These are phyloP conservation scores for Helicoverpa zea DNA, from an alignment of 1,140 invertebrate genomes.

Conservation along the genomic window DNA sequence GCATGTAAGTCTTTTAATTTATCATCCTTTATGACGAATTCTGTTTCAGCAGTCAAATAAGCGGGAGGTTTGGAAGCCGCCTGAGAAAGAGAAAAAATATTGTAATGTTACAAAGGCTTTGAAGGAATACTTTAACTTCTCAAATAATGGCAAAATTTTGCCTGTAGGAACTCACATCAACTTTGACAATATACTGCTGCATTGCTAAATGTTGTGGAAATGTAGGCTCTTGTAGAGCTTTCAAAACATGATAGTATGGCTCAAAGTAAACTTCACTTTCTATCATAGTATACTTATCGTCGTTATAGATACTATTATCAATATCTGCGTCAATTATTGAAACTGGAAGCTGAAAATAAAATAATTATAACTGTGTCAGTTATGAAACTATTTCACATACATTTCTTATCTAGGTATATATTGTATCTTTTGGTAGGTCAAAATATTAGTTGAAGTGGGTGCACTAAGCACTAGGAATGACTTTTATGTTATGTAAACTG, in stretches of 20 bases:
- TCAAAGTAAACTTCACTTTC: conserved; percentile 91
- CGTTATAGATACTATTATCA: conserved; percentile 74
- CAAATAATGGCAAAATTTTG: conserved; percentile 8
- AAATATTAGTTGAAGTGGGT: too few species aligned
- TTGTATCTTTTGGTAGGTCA: too few species aligned
- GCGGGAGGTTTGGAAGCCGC: conserved; percentile 81
- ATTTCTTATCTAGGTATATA: too few species aligned
- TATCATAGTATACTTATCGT: conserved; percentile 87
- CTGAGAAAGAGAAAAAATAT: conserved; percentile 75
- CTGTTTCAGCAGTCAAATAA: conserved; percentile 57
- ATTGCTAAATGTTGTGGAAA: conserved; percentile 88
- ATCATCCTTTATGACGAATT: conserved; percentile 8
- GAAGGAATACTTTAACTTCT: neutral
- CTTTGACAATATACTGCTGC: conserved; percentile 88
- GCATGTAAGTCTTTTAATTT: neutral
- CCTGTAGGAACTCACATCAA: conserved; percentile 74
- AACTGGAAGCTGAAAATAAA: conserved; percentile 81
- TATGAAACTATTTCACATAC: too few species aligned
- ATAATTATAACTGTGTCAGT: too few species aligned
- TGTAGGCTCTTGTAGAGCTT: conserved; percentile 87
- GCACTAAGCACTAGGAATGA: too few species aligned
- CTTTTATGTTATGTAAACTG: too few species aligned
- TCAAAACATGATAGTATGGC: conserved; percentile 89
- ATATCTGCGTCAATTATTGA: conserved; percentile 79
- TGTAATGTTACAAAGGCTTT: neutral